A percentile compares a stretch with the other conserved stretches of the same genome.
These are phyloP conservation scores for Listronotus bonariensis DNA, from an alignment of 1,140 invertebrate genomes.

Conservation along the genomic window DNA sequence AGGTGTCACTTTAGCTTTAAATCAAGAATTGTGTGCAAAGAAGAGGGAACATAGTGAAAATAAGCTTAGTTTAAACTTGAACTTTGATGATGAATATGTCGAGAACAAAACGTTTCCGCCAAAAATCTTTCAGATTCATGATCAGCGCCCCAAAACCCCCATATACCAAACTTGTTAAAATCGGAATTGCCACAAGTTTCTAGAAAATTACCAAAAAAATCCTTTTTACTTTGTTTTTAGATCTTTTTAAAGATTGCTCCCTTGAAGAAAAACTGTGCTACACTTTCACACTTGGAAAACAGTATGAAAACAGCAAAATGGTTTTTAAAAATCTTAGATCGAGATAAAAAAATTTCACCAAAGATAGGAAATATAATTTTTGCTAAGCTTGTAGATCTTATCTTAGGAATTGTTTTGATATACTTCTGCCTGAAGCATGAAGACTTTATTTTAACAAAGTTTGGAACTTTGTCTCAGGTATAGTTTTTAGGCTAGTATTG, in stretches of 20 bases:
- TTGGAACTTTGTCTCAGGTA: slow-evolving; percentile 65
- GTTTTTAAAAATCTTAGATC: slow-evolving; percentile 54
- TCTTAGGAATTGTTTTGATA: slow-evolving; percentile 62
- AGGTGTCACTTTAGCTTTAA: too few relatives aligned
- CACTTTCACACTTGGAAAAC: slow-evolving; percentile 55
- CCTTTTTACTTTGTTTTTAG: slow-evolving; percentile 40
- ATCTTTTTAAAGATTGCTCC: slow-evolving; percentile 52
- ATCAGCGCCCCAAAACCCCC: too few relatives aligned
- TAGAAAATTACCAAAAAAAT: too few relatives aligned
- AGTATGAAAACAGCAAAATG: slow-evolving; percentile 58
- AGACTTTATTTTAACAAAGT: slow-evolving; percentile 56
- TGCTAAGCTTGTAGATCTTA: slow-evolving; percentile 62
- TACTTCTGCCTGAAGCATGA: slow-evolving; percentile 59
- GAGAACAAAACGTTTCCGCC: too few relatives aligned
- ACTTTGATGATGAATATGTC: too few relatives aligned
- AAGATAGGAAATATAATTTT: slow-evolving; percentile 65
- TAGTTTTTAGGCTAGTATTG: too few relatives aligned
- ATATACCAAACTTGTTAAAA: too few relatives aligned
- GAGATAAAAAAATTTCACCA: slow-evolving; percentile 59
- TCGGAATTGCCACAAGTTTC: too few relatives aligned
- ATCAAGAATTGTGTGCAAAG: too few relatives aligned
- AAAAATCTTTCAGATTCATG: too few relatives aligned
- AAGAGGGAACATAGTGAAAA: too few relatives aligned
- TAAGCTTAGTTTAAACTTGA: too few relatives aligned
- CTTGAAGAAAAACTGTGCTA: slow-evolving; percentile 51